Percentiles rank a stretch among this genome's conserved stretches.
Conservation (phyloP, 2,888 invertebrate genomes). For the Miltochrista miniata region DNA sequence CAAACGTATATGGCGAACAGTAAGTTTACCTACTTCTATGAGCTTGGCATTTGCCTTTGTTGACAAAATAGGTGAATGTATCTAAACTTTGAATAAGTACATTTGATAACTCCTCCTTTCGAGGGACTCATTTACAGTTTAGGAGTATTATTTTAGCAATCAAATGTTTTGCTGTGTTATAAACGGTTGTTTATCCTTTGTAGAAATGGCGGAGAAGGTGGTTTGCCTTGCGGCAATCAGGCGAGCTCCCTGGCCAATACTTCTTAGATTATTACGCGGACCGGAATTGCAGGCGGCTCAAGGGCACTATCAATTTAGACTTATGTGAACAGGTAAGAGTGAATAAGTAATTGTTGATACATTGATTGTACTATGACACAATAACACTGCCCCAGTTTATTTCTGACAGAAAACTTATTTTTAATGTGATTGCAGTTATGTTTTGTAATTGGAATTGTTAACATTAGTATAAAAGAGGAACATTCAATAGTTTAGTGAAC, state of each 20-base stretch:
- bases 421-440: too few relatives aligned
- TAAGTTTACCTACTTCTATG: conserved; percentile 82
- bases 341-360: conserved; percentile 3
- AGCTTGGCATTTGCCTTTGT: conserved; percentile 55
- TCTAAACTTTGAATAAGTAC: neutral
- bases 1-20: conserved; percentile 96
- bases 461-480: too few relatives aligned
- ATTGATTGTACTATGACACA: neutral
- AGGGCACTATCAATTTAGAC: conserved; percentile 96
- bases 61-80: conserved; percentile 52
- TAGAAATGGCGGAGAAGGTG: conserved; percentile 98
- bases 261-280: conserved; percentile 97
- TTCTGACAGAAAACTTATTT: neutral
- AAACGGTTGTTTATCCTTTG: conserved; percentile 22
- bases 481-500: too few relatives aligned
- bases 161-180: conserved; percentile 22
- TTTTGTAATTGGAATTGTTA: too few relatives aligned
- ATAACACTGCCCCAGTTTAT: neutral
- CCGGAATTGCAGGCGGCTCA: conserved; percentile 91
- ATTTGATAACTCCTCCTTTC: neutral
- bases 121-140: neutral
- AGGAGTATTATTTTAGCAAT: neutral
- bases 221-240: conserved; percentile 95
- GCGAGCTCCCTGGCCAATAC: conserved; percentile 97
- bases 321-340: conserved; percentile 94